A percentile compares a stretch with the other conserved stretches of the same genome.
Evolutionary conservation across 2,888 invertebrate species (phyloP).

Genomic region (Harpagoxenus sublaevis): DNA sequence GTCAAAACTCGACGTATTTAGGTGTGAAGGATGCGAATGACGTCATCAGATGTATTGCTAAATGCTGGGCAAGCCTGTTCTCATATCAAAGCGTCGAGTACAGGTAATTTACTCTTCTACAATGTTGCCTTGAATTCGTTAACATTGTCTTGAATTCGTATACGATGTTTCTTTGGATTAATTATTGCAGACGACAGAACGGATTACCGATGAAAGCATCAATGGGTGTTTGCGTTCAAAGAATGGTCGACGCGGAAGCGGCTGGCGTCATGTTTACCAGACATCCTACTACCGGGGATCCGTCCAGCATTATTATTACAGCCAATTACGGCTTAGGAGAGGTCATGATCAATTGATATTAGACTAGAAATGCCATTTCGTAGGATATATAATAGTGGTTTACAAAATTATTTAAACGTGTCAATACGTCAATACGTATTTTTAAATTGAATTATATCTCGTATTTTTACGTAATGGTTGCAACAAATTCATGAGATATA

Average conservation of each 20-base stretch:
- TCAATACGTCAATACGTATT: background rate
- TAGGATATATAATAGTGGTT: background rate
- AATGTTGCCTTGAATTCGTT: background rate
- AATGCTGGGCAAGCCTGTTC: conserved; percentile 95
- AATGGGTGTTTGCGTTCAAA: conserved; percentile 94
- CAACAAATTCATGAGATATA: too few species aligned
- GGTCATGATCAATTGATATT: conserved; percentile 86
- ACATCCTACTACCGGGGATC: conserved; percentile 92
- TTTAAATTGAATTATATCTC: too few species aligned
- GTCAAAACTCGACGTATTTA: conserved; percentile 93
- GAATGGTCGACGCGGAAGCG: conserved; percentile 90
- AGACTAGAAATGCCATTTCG: background rate
- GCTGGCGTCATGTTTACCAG: conserved; percentile 94
- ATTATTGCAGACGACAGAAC: conserved; percentile 88
- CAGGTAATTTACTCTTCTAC: conserved; percentile 87
- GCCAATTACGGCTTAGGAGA: conserved; percentile 95
- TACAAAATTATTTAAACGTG: background rate
- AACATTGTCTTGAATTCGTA: background rate
- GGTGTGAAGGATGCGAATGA: conserved; percentile 88
- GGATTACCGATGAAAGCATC: conserved; percentile 90
- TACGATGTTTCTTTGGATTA: background rate
- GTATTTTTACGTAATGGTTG: too few species aligned
- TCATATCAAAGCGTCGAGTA: conserved; percentile 92
- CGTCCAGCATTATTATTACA: conserved; percentile 90
- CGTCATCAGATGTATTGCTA: conserved; percentile 88